phyloP scores from a whole-genome alignment of 2,113 vertebrate species.

The Cyanoliseus patagonus region DNA sequence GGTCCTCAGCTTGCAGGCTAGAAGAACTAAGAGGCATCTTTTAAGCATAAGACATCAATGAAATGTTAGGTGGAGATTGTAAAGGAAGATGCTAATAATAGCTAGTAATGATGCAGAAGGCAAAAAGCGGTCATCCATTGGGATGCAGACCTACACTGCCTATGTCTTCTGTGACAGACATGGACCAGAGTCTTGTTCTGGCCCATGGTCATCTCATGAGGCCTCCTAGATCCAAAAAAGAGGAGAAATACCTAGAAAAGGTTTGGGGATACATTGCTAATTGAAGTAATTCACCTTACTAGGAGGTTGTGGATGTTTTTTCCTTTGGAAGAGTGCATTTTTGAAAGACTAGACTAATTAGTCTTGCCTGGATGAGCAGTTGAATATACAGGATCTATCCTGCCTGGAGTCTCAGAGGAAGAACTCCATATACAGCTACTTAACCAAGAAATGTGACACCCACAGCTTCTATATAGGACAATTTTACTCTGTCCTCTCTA shows the following conservation, averaged over 20 bases:
- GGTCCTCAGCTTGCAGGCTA: background rate
- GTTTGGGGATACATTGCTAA: background rate
- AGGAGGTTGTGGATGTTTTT: background rate
- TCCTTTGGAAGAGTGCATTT: background rate
- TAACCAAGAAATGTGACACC: background rate
- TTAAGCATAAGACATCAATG: background rate
- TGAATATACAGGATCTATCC: background rate
- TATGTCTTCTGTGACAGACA: background rate
- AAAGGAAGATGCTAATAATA: background rate
- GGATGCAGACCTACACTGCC: background rate
- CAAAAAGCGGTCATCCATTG: background rate
- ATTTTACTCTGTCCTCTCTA: background rate
- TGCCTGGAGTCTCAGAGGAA: background rate
- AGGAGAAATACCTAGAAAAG: background rate
- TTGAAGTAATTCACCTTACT: background rate
- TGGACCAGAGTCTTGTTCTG: background rate
- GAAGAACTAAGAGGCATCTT: background rate
- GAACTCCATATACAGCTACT: background rate
- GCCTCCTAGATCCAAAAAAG: background rate
- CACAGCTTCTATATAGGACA: background rate
- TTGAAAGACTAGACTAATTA: background rate
- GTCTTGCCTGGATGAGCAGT: background rate
- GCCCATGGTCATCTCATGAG: background rate
- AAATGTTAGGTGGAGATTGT: background rate
- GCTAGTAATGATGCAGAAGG: background rate